Evolutionary conservation across 1,140 invertebrate species (phyloP).

Genomic region (Drosophila fuyamai): DNA sequence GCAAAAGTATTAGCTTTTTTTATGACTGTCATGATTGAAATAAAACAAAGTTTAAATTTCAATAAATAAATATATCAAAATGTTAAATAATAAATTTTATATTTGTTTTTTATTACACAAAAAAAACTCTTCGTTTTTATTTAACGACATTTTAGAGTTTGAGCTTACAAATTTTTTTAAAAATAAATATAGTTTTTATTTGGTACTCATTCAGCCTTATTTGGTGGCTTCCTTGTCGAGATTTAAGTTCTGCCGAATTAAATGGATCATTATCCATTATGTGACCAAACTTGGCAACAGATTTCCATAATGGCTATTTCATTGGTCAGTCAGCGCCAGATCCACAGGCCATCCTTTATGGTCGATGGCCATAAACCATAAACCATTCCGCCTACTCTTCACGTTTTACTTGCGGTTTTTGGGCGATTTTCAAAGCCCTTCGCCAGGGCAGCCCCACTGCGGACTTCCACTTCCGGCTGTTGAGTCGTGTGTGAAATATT

Average conservation of each 20-base stretch:
- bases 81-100: too few relatives aligned
- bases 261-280: conserved; percentile 62
- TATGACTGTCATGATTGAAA: too few relatives aligned
- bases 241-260: conserved; percentile 39
- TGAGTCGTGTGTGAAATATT: conserved; percentile 82
- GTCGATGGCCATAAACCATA: conserved; percentile 19
- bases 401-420: conserved; percentile 76
- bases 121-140: too few relatives aligned
- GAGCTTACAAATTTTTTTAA: neutral
- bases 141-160: too few relatives aligned
- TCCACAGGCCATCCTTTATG: conserved; percentile 14
- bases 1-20: too few relatives aligned
- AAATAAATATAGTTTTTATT: neutral
- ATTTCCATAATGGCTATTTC: conserved; percentile 80
- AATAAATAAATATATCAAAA: too few relatives aligned
- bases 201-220: too few relatives aligned
- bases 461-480: conserved; percentile 66
- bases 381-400: conserved; percentile 45
- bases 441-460: conserved; percentile 11
- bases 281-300: conserved; percentile 64
- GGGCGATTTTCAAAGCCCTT: conserved; percentile 53
- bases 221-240: neutral
- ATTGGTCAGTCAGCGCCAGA: conserved; percentile 43
- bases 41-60: too few relatives aligned
- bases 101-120: too few relatives aligned